phyloP scores from a whole-genome alignment of 2,797 vertebrate species.

The Sebastiscus tertius region DNA sequence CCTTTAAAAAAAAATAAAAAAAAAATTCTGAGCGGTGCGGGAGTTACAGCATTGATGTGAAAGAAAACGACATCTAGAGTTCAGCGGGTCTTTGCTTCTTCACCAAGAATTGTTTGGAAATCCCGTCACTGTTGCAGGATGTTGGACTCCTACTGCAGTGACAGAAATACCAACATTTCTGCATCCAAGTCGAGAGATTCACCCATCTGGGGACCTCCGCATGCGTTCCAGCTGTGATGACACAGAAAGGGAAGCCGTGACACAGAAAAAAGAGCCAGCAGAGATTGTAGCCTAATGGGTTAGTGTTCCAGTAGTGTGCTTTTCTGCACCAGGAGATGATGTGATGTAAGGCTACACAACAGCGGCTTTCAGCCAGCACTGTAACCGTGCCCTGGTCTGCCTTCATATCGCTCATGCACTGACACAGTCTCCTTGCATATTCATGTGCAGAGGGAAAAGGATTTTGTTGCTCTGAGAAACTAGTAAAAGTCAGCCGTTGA shows the following conservation, averaged over 20 bases:
- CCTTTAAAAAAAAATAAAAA: neutral
- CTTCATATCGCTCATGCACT: conserved; percentile 38
- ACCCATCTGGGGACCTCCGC: conserved; percentile 14
- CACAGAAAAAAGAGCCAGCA: conserved; percentile 50
- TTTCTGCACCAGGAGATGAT: conserved; percentile 68
- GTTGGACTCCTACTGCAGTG: neutral
- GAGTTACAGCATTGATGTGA: neutral
- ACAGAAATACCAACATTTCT: conserved; percentile 26
- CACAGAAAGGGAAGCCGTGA: conserved; percentile 63
- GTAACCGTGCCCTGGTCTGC: conserved; percentile 38
- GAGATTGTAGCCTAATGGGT: conserved; percentile 69
- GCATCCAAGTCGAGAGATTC: neutral
- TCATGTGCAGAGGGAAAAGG: conserved; percentile 65
- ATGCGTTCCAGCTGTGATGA: conserved; percentile 44
- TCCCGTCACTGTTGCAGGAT: conserved; percentile 1
- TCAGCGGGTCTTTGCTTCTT: conserved; percentile 29
- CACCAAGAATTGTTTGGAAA: conserved; percentile 10
- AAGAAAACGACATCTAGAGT: neutral
- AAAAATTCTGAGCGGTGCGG: neutral
- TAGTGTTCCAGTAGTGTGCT: conserved; percentile 63
- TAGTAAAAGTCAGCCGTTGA: conserved; percentile 69
- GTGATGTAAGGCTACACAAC: conserved; percentile 69
- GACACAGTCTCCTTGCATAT: conserved; percentile 62
- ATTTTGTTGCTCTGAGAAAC: conserved; percentile 68
- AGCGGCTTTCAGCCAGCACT: conserved; percentile 53